Conservation (phyloP, 1,140 invertebrate species). For the Adelges cooleyi region DNA sequence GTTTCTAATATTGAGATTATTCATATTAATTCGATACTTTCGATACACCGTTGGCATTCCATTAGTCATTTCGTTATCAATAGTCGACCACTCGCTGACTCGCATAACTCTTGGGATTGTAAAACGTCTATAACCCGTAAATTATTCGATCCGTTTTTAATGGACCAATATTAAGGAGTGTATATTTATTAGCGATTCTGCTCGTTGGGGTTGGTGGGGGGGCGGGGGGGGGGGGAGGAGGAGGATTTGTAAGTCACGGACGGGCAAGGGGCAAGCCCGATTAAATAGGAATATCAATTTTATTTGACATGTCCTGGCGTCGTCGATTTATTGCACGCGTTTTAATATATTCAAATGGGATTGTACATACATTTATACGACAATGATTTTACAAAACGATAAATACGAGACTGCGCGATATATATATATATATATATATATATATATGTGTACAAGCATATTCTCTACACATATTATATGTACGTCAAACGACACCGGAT, state of each 20-base stretch:
- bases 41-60: too few relatives aligned
- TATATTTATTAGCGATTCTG: not conserved
- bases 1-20: too few relatives aligned
- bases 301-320: conserved; percentile 5
- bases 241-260: too few relatives aligned
- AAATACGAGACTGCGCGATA: not conserved
- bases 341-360: conserved; percentile 17
- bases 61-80: too few relatives aligned
- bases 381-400: conserved; percentile 22
- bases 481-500: not conserved
- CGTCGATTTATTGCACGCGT: not conserved
- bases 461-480: not conserved
- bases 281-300: conserved; percentile 18
- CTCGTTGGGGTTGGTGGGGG: not conserved
- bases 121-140: not conserved
- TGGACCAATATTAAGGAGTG: not conserved
- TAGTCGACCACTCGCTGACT: too few relatives aligned
- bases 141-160: conserved; percentile 14
- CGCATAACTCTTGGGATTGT: too few relatives aligned
- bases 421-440: too few relatives aligned
- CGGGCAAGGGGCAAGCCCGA: not conserved
- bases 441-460: too few relatives aligned
- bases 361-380: not conserved
- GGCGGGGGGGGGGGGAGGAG: not conserved
- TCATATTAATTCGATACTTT: too few relatives aligned